phyloP scores from a whole-genome alignment of 2,113 vertebrate species.

The Labeo catla region DNA sequence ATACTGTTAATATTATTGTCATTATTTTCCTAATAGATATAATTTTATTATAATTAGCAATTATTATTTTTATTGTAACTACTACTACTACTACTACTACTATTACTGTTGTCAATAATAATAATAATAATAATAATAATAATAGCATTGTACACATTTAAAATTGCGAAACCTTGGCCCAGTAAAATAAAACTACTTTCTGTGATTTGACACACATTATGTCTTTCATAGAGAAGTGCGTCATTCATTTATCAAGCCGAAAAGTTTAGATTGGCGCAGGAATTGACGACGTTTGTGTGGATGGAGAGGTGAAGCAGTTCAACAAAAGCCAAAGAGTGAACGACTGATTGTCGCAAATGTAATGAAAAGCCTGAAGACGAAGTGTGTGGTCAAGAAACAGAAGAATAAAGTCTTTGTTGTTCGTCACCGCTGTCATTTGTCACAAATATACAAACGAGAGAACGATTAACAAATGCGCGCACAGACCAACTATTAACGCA shows the following conservation, averaged over 20 bases:
- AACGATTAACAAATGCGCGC: not conserved
- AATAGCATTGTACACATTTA: too few relatives aligned
- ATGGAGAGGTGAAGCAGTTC: not conserved
- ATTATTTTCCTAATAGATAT: too few relatives aligned
- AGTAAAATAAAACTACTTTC: too few relatives aligned
- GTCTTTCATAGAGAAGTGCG: not conserved
- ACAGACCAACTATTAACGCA: not conserved
- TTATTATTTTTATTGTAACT: too few relatives aligned
- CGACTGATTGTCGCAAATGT: not conserved
- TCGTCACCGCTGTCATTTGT: not conserved
- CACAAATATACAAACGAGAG: conserved; percentile 23
- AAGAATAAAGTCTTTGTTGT: not conserved
- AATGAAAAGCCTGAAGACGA: not conserved
- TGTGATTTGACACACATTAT: not conserved
- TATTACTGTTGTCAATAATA: too few relatives aligned
- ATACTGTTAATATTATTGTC: too few relatives aligned
- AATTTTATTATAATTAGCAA: too few relatives aligned
- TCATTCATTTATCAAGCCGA: not conserved
- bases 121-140: too few relatives aligned
- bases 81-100: too few relatives aligned
- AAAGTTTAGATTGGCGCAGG: not conserved
- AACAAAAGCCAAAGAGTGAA: conserved; percentile 6
- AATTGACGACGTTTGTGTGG: conserved; percentile 31
- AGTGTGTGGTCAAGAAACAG: not conserved
- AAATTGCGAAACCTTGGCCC: too few relatives aligned